Base-by-base conservation (phyloP, 2,888 invertebrate genomes). In the Linnaemya vulpina region DNA sequence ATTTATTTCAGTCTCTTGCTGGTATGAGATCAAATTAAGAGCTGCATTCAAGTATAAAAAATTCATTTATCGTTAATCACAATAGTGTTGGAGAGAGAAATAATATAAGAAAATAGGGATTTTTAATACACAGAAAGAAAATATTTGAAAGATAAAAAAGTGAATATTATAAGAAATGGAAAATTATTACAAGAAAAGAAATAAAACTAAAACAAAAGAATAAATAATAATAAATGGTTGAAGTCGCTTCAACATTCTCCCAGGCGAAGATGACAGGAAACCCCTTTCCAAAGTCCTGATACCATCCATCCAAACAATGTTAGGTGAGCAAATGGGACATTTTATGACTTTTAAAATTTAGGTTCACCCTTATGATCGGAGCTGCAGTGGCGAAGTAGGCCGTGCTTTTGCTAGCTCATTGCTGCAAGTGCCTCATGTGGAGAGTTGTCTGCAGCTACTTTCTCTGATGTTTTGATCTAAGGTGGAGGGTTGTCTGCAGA, bases 221-320 rank as follows among this genome's bases (percentile, higher is more conserved):
- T 40, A 40, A 40, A 9, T 40, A 40, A 40, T 13, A 40, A 11
- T 10, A 51, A 20, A 20, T 20, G 30, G 55, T 55, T 55, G 55
- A 55, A 55, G 25, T 25, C 30, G 15, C 13, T 55, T 30, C 25
- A 55, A 55, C 55, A 55, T 55, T 25, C 30, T 55, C 55, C 55
- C 25, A 25, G 53, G 20, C 53, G 25, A 15, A 15, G 15, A 55
- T 55, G 55, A 13, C 30, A 30, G 4, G 3, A 15, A 13, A 25
- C 25, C 7, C 55, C 55, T 7, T 30, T 51, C 20, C 51, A 51
- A 9, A 3, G 46, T 55, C 25, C 15, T 15, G 25, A 55, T 51
- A 25, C 25, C 25, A 55, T 25, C 25, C 25, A 55, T 1, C 55
- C 55, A 25, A 55, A 55, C 15, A 55, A 5, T 9, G 22, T 13